phyloP scores from a whole-genome alignment of 2,797 vertebrate genomes.

The Ambastaia sidthimunki region DNA sequence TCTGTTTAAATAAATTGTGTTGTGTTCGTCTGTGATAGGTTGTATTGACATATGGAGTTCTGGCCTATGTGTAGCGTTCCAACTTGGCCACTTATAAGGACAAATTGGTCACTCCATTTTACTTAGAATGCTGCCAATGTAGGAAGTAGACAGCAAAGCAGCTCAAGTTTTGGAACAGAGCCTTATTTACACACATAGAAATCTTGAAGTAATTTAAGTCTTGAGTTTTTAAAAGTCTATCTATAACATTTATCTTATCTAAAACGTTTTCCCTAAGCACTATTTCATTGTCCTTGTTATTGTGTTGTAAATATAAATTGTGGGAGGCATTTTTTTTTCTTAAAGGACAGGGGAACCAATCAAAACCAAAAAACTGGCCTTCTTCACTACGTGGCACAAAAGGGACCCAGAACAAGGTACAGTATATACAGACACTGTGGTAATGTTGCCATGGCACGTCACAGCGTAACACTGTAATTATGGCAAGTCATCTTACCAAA shows the following conservation, averaged over 20 bases:
- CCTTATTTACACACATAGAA: not conserved
- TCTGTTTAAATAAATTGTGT: not conserved
- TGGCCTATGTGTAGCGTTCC: not conserved
- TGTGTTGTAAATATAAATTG: constrained; percentile 8
- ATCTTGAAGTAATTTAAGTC: no score
- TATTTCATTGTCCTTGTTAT: not conserved
- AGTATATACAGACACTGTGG: constrained; percentile 24
- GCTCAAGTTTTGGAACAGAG: not conserved
- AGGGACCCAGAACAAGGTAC: constrained; percentile 87
- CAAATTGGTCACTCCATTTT: not conserved
- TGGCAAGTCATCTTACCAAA: constrained; percentile 11
- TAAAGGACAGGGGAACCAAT: constrained; percentile 80
- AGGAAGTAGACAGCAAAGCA: not conserved
- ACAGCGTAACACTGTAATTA: constrained; percentile 43
- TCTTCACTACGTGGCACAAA: constrained; percentile 87
- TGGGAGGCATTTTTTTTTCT: not conserved
- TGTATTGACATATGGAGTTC: no score
- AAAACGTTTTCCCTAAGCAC: not conserved
- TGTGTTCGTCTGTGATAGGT: no score
- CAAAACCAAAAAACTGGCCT: constrained; percentile 84
- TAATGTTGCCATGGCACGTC: not conserved
- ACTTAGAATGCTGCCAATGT: not conserved
- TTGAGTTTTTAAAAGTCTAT: not conserved
- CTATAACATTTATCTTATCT: no score
- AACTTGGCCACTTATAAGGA: not conserved